Percentiles rank a stretch among this genome's conserved stretches.
These are phyloP conservation scores for Apodemia duryi DNA, from an alignment of 2,888 invertebrate genomes.

Conservation along the genomic window DNA sequence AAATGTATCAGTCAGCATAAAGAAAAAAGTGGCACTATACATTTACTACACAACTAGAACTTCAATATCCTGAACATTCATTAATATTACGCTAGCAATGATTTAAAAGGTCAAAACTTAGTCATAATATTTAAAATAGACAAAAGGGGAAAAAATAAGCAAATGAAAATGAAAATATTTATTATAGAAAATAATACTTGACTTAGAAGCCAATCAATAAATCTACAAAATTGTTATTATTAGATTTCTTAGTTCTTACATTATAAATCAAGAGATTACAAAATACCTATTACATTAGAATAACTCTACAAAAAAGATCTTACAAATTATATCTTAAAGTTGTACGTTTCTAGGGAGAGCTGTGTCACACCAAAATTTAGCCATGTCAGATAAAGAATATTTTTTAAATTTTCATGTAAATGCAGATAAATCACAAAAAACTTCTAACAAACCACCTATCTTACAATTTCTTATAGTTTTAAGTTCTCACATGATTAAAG, in stretches of 20 bases:
- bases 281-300: conserved; percentile 61
- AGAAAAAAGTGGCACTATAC: conserved; percentile 35
- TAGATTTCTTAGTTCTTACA: conserved; percentile 53
- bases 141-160: conserved; percentile 47
- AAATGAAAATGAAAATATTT: conserved; percentile 61
- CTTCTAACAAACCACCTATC: conserved; percentile 40
- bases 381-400: conserved; percentile 48
- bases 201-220: conserved; percentile 59
- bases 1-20: conserved; percentile 45
- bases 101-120: conserved; percentile 19
- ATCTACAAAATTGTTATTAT: conserved; percentile 54
- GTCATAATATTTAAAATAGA: not conserved
- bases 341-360: conserved; percentile 75
- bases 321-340: conserved; percentile 73
- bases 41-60: conserved; percentile 15
- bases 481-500: conserved; percentile 60
- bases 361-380: conserved; percentile 59
- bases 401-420: conserved; percentile 49
- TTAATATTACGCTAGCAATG: conserved; percentile 22
- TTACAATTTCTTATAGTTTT: conserved; percentile 38
- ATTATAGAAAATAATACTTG: conserved; percentile 75
- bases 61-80: conserved; percentile 16
- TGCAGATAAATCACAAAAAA: conserved; percentile 51
- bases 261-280: conserved; percentile 72
- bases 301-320: conserved; percentile 70